A percentile compares a stretch with the other conserved stretches of the same genome.
Conservation (phyloP, 2,888 invertebrate genomes). For the Erebia ligea region DNA sequence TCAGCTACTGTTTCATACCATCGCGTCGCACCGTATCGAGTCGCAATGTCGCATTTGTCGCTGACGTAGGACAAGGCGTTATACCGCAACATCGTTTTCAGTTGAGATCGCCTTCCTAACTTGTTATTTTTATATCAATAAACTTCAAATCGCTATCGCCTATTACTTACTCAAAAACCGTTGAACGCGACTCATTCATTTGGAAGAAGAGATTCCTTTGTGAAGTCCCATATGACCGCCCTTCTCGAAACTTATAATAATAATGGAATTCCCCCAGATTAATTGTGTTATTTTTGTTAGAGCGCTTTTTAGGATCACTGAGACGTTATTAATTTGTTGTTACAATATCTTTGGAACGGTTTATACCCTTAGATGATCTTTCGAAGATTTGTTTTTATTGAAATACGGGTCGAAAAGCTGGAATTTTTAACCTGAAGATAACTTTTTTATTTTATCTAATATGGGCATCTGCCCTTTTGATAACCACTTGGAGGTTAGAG, state of each 20-base stretch:
- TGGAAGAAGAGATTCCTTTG: conserved; percentile 66
- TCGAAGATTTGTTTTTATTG: conserved; percentile 22
- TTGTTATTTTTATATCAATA: too few species aligned
- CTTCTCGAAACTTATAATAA: conserved; percentile 71
- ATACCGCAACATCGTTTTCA: too few species aligned
- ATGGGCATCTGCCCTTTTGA: background rate
- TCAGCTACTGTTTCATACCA: too few species aligned
- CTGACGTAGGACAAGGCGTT: too few species aligned
- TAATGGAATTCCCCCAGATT: conserved; percentile 64
- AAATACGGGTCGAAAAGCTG: background rate
- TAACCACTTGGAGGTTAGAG: background rate
- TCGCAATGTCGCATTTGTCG: too few species aligned
- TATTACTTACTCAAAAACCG: conserved; percentile 45
- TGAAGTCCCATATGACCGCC: conserved; percentile 59
- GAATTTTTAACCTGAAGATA: background rate
- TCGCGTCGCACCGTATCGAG: too few species aligned
- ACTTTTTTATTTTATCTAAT: background rate
- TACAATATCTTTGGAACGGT: conserved; percentile 40
- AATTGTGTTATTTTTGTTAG: conserved; percentile 73
- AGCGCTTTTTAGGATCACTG: conserved; percentile 55
- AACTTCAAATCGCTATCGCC: conserved; percentile 37
- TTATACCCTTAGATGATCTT: conserved; percentile 27
- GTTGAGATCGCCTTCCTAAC: too few species aligned
- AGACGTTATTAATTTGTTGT: conserved; percentile 65
- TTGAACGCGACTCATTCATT: conserved; percentile 60